Evolutionary conservation across 2,797 vertebrate species (phyloP), one percentile per base, ranked within the genome.

Genomic region (Hozukius guyotensis): DNA sequence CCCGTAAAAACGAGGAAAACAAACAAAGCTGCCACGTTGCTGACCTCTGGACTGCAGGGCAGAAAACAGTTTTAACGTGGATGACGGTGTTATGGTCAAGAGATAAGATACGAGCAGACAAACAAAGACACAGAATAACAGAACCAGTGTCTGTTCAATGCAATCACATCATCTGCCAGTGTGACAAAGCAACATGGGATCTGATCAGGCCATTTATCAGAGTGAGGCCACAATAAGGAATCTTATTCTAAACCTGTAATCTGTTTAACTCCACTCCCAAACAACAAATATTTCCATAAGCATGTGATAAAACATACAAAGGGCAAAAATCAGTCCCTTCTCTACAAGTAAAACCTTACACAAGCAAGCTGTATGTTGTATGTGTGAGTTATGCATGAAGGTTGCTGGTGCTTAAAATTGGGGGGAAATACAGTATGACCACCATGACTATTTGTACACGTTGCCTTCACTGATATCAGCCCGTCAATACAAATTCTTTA

Each of bases 21-120:
- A 87, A 74, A 75, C 4, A 62, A 12, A 77, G 49, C 27, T 31
- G 49, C 46, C 22, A 9, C 3, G 10, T 14, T 6, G 61, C 29
- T 14, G 75, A 65, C 14, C 63, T 80, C 34, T 87, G 75, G 22
- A 72, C 85, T 42, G 10, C 61, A 52, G 85, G 52, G 6, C 77
- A 76, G 75, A 8, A 73, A 75, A 53, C 66, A 38, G 11, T 1
- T n/a, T 81, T 1, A 42, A 72, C 42, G 32, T 0, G 8, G 2
- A 27, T 38, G 6, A 59, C 2, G 25, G 14, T 29, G 42, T 65
- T 65, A 24, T 56, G 20, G 60, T 65, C 20, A 8, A 4, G 53
- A 75, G 78, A 87, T 77, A 75, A 65, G 57, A 77, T 4, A 2
- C 0, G 0, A 27, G 6, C 53, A 69, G n/a, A 53, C 16, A 65